A percentile compares a stretch with the other conserved stretches of the same genome.
Conservation (phyloP, 2,888 invertebrate species). For the Volucella bombylans region DNA sequence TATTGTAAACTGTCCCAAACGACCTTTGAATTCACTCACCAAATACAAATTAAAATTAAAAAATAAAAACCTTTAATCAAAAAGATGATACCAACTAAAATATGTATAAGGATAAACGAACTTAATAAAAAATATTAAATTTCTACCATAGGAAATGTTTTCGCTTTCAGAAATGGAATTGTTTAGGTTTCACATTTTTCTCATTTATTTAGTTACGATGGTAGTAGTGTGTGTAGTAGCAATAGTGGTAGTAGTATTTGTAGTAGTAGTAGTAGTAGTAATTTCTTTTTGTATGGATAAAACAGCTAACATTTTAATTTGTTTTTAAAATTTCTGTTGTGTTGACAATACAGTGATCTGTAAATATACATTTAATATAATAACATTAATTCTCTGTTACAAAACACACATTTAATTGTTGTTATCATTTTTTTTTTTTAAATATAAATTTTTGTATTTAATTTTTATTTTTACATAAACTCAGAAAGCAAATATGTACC, state of each 20-base stretch:
- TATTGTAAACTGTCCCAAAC: no score
- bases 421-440: not conserved
- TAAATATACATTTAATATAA: conserved; percentile 55
- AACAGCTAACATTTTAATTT: conserved; percentile 50
- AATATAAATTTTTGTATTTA: conserved; percentile 21
- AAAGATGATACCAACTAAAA: not conserved
- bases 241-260: conserved; percentile 7
- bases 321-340: conserved; percentile 32
- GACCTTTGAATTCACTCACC: no score
- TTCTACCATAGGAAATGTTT: not conserved
- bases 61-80: not conserved
- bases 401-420: conserved; percentile 44
- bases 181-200: conserved; percentile 27
- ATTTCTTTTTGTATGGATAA: conserved; percentile 10
- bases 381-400: conserved; percentile 45
- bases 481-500: conserved; percentile 42
- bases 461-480: conserved; percentile 28
- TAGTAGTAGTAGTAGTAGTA: conserved; percentile 7
- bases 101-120: not conserved
- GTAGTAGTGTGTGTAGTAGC: not conserved
- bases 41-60: no score
- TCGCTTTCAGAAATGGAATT: conserved; percentile 1
- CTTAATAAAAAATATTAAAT: not conserved
- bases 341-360: conserved; percentile 60
- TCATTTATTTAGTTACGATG: not conserved